These are phyloP conservation scores for Penaeus indicus DNA, from an alignment of 1,140 invertebrate genomes.

Conservation along the genomic window DNA sequence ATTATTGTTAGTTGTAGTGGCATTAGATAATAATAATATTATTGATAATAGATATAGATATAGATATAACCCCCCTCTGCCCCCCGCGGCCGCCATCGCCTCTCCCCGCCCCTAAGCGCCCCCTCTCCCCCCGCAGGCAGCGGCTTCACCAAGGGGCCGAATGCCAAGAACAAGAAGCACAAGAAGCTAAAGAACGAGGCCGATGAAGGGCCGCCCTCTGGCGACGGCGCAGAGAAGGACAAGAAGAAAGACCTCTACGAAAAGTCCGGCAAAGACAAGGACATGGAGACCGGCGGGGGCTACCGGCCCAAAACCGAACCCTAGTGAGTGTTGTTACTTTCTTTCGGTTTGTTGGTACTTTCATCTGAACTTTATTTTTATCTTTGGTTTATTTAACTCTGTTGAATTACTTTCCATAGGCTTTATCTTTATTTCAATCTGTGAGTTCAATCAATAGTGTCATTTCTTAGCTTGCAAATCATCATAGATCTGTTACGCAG, in stretches of 20 bases:
- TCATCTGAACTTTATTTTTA: neutral
- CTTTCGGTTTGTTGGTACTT: neutral
- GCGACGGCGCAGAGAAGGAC: slow-evolving; percentile 27
- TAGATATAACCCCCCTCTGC: neutral
- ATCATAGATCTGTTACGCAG: no score
- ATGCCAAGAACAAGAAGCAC: slow-evolving; percentile 66
- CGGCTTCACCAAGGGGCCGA: slow-evolving; percentile 64
- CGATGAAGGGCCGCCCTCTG: slow-evolving; percentile 28
- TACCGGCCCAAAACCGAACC: slow-evolving; percentile 63
- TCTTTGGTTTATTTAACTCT: no score
- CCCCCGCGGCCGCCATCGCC: neutral
- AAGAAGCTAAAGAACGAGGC: slow-evolving; percentile 65
- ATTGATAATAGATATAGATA: neutral
- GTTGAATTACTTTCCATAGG: no score
- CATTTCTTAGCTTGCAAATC: no score
- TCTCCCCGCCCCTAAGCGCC: neutral
- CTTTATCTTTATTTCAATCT: no score
- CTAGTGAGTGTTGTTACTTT: slow-evolving; percentile 53
- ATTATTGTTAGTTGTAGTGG: no score
- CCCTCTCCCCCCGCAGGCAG: neutral
- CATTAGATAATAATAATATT: no score
- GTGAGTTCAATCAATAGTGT: no score
- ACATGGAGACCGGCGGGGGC: slow-evolving; percentile 53
- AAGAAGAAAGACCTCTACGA: slow-evolving; percentile 29
- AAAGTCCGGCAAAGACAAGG: slow-evolving; percentile 7